phyloP scores from a whole-genome alignment of 2,888 invertebrate species.

The Alsophila aescularia region DNA sequence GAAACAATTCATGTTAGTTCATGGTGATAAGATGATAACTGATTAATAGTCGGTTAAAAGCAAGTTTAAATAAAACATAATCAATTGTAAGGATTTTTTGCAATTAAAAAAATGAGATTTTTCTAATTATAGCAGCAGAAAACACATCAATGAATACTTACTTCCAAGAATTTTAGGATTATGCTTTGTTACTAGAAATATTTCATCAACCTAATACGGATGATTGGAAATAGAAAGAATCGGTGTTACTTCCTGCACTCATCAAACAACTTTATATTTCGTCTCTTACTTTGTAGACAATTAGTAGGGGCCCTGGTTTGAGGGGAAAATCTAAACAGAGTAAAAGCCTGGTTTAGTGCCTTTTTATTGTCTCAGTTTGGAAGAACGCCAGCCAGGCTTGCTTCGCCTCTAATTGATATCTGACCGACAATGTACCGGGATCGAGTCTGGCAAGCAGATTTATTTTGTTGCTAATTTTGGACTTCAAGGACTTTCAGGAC shows the following conservation, averaged over 20 bases:
- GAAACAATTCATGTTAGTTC: too few relatives aligned
- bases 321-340: slow-evolving; percentile 74
- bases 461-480: slow-evolving; percentile 28
- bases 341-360: slow-evolving; percentile 71
- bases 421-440: slow-evolving; percentile 63
- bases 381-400: slow-evolving; percentile 61
- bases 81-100: too few relatives aligned
- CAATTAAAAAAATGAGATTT: too few relatives aligned
- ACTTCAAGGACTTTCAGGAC: slow-evolving; percentile 16
- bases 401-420: slow-evolving; percentile 78
- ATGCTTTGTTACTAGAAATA: too few relatives aligned
- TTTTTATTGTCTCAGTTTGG: slow-evolving; percentile 77
- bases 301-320: slow-evolving; percentile 35
- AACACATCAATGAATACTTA: too few relatives aligned
- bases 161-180: too few relatives aligned
- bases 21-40: too few relatives aligned
- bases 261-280: neutral
- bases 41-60: too few relatives aligned
- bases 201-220: too few relatives aligned
- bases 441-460: slow-evolving; percentile 51
- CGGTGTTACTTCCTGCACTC: neutral
- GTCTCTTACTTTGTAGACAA: slow-evolving; percentile 2
- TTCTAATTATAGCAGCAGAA: too few relatives aligned
- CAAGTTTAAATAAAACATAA: too few relatives aligned
- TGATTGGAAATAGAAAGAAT: too few relatives aligned